A percentile compares a stretch with the other conserved stretches of the same genome.
These are phyloP conservation scores for Rhinichthys klamathensis DNA, from an alignment of 2,113 vertebrate species.

Conservation along the genomic window DNA sequence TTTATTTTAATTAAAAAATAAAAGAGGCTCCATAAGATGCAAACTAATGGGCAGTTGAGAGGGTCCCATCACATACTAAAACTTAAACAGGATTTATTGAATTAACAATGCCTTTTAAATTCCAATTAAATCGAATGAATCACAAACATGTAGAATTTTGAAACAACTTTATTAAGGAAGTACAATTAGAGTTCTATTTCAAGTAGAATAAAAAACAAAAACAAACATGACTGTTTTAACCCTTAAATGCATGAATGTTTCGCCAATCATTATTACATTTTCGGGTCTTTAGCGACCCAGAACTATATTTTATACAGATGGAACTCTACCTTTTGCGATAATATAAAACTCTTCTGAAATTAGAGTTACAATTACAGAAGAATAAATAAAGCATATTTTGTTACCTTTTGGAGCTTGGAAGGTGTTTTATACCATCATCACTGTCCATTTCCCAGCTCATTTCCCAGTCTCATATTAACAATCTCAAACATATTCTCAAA, in stretches of 20 bases:
- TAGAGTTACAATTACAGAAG: no score
- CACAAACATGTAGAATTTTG: neutral
- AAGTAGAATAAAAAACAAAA: neutral
- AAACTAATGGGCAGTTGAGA: neutral
- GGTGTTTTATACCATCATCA: no score
- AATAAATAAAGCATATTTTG: no score
- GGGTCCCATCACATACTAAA: neutral
- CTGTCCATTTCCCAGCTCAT: no score
- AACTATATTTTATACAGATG: no score
- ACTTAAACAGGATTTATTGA: neutral
- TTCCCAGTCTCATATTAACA: no score
- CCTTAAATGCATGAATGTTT: neutral
- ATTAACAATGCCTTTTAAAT: neutral
- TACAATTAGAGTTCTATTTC: neutral
- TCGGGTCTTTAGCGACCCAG: no score
- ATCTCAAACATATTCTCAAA: no score
- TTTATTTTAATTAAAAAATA: constrained; percentile 4
- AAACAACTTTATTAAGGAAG: neutral
- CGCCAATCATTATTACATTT: no score
- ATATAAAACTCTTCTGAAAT: no score
- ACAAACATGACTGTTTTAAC: neutral
- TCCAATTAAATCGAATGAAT: neutral
- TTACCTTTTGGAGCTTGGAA: no score
- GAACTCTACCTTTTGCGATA: no score
- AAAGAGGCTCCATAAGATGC: neutral